Conservation (phyloP, 2,113 vertebrate genomes). For the Tauraco erythrolophus region DNA sequence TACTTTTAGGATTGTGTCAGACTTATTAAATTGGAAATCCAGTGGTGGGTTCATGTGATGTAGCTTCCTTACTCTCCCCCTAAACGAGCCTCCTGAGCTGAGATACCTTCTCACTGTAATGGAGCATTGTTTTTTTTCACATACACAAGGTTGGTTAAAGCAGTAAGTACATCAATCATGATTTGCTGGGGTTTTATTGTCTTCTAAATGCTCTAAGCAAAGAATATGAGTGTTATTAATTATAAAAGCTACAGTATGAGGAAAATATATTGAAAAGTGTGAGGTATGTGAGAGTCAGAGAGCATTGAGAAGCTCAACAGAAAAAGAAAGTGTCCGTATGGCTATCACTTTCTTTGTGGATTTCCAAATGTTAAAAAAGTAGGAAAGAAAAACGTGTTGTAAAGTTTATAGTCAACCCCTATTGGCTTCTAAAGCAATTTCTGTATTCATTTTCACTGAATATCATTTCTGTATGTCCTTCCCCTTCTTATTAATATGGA, state of each 20-base stretch:
- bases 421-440: neutral
- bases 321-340: neutral
- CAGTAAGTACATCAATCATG: neutral
- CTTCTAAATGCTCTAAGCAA: slow-evolving; percentile 49
- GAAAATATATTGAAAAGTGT: slow-evolving; percentile 28
- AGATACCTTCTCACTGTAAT: neutral
- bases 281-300: neutral
- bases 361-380: slow-evolving; percentile 14
- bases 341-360: neutral
- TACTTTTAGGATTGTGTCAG: neutral
- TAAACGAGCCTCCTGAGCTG: neutral
- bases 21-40: neutral
- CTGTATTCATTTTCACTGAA: neutral
- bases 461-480: neutral
- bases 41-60: neutral
- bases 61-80: neutral
- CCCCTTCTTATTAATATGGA: neutral
- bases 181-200: slow-evolving; percentile 1
- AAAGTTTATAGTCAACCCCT: neutral
- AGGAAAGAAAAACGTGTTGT: neutral
- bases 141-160: neutral
- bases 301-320: neutral
- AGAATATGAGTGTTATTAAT: neutral
- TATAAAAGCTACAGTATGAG: neutral
- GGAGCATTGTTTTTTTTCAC: neutral